A percentile compares a stretch with the other conserved stretches of the same genome.
Evolutionary conservation across 2,888 invertebrate species (phyloP).

Genomic region (Phlogophora meticulosa): DNA sequence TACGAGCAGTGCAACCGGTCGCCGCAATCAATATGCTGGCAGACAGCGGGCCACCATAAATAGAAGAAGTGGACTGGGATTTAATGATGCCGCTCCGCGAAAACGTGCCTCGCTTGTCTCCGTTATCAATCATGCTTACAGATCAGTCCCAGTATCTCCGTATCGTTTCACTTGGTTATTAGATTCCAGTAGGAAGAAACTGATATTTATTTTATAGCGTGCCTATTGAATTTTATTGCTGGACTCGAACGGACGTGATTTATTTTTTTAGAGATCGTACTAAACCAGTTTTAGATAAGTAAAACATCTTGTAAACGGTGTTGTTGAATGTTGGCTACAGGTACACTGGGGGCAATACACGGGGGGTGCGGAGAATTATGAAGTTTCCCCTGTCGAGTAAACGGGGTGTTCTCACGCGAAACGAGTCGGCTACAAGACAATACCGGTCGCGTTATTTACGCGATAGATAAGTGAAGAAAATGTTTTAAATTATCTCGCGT

Average conservation of each 20-base stretch:
- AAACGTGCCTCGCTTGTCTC: constrained; percentile 79
- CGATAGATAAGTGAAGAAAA: constrained; percentile 83
- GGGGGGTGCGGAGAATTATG: constrained; percentile 75
- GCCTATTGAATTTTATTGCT: constrained; percentile 74
- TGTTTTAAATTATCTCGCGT: constrained; percentile 83
- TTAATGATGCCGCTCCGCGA: constrained; percentile 82
- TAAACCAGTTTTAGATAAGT: constrained; percentile 50
- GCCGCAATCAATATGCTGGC: constrained; percentile 84
- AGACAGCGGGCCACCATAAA: constrained; percentile 86
- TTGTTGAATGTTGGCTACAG: constrained; percentile 19
- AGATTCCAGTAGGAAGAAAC: constrained; percentile 68
- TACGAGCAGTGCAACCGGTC: constrained; percentile 76
- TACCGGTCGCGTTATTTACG: constrained; percentile 81
- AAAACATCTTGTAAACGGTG: constrained; percentile 54
- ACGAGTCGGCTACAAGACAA: constrained; percentile 82
- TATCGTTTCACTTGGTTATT: constrained; percentile 80
- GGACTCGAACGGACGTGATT: constrained; percentile 57
- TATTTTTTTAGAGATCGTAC: constrained; percentile 68
- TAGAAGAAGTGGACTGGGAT: constrained; percentile 81
- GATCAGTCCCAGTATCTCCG: constrained; percentile 64
- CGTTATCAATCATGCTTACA: constrained; percentile 84
- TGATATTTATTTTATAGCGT: constrained; percentile 68
- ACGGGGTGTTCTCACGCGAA: constrained; percentile 84
- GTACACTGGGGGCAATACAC: constrained; percentile 28
- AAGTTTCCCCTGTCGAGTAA: constrained; percentile 79